Evolutionary conservation across 2,888 invertebrate genomes (phyloP).

Genomic region (Macrophya annulata): DNA sequence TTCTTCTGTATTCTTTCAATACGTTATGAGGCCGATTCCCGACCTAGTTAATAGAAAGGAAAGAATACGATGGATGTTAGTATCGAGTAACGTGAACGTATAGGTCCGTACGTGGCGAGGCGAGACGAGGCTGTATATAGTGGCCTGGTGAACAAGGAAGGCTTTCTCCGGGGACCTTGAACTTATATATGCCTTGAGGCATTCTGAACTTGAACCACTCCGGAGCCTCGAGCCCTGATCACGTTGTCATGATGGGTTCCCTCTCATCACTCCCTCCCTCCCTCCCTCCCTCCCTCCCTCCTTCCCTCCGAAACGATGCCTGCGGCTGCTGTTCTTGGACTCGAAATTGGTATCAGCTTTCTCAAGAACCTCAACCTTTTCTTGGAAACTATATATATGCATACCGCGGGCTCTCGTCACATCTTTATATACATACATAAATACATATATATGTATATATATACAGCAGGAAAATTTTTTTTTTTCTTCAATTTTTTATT

Average conservation of each 20-base stretch:
- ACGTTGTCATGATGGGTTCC: conserved; percentile 15
- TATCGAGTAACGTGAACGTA: conserved; percentile 46
- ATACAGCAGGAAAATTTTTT: too few relatives aligned
- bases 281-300: background rate
- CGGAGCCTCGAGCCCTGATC: conserved; percentile 47
- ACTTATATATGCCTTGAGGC: conserved; percentile 66
- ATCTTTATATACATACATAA: too few relatives aligned
- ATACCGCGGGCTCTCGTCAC: background rate
- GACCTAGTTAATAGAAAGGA: conserved; percentile 48
- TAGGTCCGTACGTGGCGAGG: background rate
- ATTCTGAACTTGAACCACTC: conserved; percentile 77
- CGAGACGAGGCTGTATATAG: background rate
- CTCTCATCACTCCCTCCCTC: background rate
- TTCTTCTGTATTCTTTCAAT: background rate
- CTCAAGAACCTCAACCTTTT: conserved; percentile 29
- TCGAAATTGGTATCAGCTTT: conserved; percentile 50
- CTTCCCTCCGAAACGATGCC: background rate
- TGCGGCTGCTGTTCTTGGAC: conserved; percentile 23
- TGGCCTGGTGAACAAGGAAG: conserved; percentile 70
- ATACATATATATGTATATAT: too few relatives aligned
- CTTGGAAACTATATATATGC: conserved; percentile 28
- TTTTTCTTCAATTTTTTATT: too few relatives aligned
- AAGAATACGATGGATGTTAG: conserved; percentile 34
- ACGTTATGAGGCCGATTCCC: background rate
- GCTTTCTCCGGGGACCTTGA: conserved; percentile 75